These are phyloP conservation scores for Mystacornis crossleyi DNA, from an alignment of 2,113 vertebrate genomes.

Conservation along the genomic window DNA sequence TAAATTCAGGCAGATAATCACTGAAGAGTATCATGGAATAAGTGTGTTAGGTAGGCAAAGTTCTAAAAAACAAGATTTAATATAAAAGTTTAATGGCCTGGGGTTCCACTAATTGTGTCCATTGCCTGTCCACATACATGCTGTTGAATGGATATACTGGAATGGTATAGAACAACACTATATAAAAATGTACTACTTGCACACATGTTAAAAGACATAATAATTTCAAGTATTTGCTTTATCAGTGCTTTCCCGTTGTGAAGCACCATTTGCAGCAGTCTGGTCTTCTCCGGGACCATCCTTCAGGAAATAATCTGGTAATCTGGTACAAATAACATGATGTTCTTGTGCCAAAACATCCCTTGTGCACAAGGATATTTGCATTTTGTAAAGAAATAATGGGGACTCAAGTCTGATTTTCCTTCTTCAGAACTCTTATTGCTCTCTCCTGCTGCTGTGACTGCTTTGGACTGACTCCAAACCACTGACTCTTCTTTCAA, in stretches of 20 bases:
- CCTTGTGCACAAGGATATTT: neutral
- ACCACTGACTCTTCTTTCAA: slow-evolving; percentile 64
- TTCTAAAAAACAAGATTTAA: neutral
- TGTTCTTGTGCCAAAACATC: neutral
- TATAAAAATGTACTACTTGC: neutral
- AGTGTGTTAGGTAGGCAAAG: neutral
- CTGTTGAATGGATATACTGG: neutral
- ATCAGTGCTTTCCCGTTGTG: neutral
- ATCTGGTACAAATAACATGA: slow-evolving; percentile 28
- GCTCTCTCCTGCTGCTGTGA: slow-evolving; percentile 55
- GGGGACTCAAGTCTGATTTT: slow-evolving; percentile 25
- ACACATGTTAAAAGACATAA: neutral
- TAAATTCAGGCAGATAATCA: neutral
- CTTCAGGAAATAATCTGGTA: slow-evolving; percentile 50
- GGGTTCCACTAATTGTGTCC: neutral
- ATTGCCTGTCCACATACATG: neutral
- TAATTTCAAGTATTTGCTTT: slow-evolving; percentile 1
- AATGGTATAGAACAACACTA: neutral
- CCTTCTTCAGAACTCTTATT: slow-evolving; percentile 47
- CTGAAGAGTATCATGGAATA: neutral
- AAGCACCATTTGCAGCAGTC: neutral
- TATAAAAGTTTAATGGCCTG: neutral
- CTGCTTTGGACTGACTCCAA: slow-evolving; percentile 63
- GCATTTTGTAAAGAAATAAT: slow-evolving; percentile 35
- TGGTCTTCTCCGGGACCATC: slow-evolving; percentile 1